Evolutionary conservation across 2,888 invertebrate genomes (phyloP), one percentile per base, ranked within the genome.

Genomic region (Drosophila tanythrix): DNA sequence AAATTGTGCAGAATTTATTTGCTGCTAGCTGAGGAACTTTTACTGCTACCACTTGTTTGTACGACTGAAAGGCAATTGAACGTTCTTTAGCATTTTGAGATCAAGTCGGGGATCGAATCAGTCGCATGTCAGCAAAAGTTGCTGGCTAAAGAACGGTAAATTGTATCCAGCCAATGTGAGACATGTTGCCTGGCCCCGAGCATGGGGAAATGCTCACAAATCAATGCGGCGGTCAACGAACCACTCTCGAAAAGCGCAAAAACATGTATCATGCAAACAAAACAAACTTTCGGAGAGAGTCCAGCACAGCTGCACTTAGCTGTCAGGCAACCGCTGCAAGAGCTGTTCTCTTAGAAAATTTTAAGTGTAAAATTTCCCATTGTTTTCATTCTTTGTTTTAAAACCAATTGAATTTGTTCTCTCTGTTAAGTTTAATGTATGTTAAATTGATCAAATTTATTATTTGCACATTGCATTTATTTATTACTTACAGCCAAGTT

Each of bases 31-130:
- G 43, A 59, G 43, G 64, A 75, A 71, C 46, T 67, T 75, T 61
- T 68, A 36, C 35, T 78, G 74, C 83, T 82, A 77, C 83, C 90
- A 85, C 83, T 89, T 78, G 68, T 56, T 88, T 75, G 72, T 57
- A 74, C 64, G 75, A 73, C 84, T 76, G 61, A 51, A 76, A 75
- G 72, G 82, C 82, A 82, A 88, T 81, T 90, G 81, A 90, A 88
- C 59, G 85, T 59, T 70, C 53, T 25, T 10, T 33, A 31, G 27
- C 2, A 38, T 33, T 57, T 52, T 29, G 8, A 38, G 61, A 35
- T 50, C 36, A 15, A 38, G 51, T 3, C 46, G 55, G 48, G 29
- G 55, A 61, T 66, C 58, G 58, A 51, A 8, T n/a, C 27, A 13
- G 15, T 55, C 57, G 50, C 43, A 52, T 31, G 52, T 31, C 21